These are phyloP conservation scores for Ursus arctos DNA, from an alignment of 2,113 vertebrate genomes.

Conservation along the genomic window DNA sequence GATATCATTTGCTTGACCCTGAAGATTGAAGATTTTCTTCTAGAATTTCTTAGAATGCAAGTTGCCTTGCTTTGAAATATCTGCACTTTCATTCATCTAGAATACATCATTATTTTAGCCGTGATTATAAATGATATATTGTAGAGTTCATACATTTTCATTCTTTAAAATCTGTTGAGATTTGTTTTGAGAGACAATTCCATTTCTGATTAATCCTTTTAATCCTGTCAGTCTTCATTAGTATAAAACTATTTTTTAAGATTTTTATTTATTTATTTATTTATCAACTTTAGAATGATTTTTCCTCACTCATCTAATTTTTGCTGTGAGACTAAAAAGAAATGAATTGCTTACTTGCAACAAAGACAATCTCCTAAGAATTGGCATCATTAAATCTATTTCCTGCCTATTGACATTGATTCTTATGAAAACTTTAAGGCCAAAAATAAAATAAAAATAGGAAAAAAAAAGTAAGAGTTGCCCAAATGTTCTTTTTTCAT, in stretches of 20 bases:
- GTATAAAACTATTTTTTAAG: not conserved
- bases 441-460: not conserved
- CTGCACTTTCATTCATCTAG: not conserved
- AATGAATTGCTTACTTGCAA: not conserved
- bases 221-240: not conserved
- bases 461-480: not conserved
- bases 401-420: not conserved
- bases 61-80: not conserved
- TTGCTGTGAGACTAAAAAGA: not conserved
- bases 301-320: not conserved
- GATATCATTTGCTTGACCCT: not conserved
- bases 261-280: not conserved
- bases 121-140: not conserved
- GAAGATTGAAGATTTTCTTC: slow-evolving; percentile 1
- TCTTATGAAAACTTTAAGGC: not conserved
- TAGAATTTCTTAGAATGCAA: not conserved
- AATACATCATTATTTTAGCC: not conserved
- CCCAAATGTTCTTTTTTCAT: not conserved
- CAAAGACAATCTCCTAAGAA: not conserved
- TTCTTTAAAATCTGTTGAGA: not conserved
- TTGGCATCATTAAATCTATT: not conserved
- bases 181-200: not conserved
- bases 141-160: not conserved
- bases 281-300: not conserved
- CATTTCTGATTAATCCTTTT: not conserved